phyloP scores from a whole-genome alignment of 2,113 vertebrate species.

The Xyliphius kryptos region DNA sequence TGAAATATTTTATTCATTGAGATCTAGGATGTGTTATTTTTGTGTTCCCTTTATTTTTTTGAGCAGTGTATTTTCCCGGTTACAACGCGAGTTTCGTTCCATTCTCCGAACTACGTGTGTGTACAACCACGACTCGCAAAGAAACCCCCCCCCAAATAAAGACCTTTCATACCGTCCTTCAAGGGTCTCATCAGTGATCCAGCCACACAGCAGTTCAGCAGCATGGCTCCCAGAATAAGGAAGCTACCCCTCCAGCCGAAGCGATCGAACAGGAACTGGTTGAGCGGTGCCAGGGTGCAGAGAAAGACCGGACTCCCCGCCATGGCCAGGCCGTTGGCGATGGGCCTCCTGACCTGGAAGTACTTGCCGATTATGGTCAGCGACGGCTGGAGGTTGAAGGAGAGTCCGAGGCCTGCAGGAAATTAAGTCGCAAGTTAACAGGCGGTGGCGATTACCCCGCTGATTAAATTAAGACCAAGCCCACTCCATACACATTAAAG shows the following conservation, averaged over 20 bases:
- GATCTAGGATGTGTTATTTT: no score
- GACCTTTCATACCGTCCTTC: background rate
- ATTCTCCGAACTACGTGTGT: no score
- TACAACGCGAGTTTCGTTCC: no score
- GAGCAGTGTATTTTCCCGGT: no score
- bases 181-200: slow-evolving; percentile 76
- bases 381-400: slow-evolving; percentile 77
- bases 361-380: slow-evolving; percentile 80
- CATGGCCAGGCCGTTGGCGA: slow-evolving; percentile 75
- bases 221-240: slow-evolving; percentile 70
- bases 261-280: slow-evolving; percentile 65
- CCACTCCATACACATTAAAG: slow-evolving; percentile 51
- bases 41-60: no score
- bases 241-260: slow-evolving; percentile 79
- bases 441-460: slow-evolving; percentile 20
- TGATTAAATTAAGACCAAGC: slow-evolving; percentile 57
- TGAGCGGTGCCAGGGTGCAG: slow-evolving; percentile 67
- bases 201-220: slow-evolving; percentile 74
- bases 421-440: slow-evolving; percentile 22
- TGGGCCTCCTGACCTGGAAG: slow-evolving; percentile 68
- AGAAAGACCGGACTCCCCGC: slow-evolving; percentile 73
- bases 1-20: no score
- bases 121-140: no score
- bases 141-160: no score
- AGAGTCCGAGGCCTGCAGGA: slow-evolving; percentile 68